Evolutionary conservation across 2,797 vertebrate genomes (phyloP), one percentile per base, ranked within the genome.

Genomic region (Alfaro cultratus): DNA sequence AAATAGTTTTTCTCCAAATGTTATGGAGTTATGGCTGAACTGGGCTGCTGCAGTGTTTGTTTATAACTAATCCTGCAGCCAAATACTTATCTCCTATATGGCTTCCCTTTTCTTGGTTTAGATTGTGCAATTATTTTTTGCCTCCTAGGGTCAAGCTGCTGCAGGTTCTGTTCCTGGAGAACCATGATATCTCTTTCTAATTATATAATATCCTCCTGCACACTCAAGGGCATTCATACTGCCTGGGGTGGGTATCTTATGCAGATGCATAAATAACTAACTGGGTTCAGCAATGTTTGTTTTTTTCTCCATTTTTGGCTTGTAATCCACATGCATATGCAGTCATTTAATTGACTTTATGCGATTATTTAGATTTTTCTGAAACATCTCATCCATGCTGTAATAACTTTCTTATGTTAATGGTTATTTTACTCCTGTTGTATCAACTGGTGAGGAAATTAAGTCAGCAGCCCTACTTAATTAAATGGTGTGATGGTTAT

Each of bases 21-120:
- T 79, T 75, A 81, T 68, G 64, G 53, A 86, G 86, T 84, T 85
- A 67, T 81, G 77, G 82, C 79, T 5, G 83, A 80, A 81, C 34
- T 45, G 85, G 73, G 81, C 85, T 83, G 82, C 83, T 87, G 89
- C 86, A 82, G 62, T 72, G 43, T 84, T 86, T 84, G 70, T 79
- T 83, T 82, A 76, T 86, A 80, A 88, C 90, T 85, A 82, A 80
- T 89, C 79, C 79, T 88, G 67, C 88, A 81, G 81, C 82, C 84
- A 87, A 92, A 86, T 81, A 81, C 87, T 91, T 88, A 92, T 91
- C 90, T 85, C 72, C 51, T 80, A 89, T 91, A 94, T 93, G 80
- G 83, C 78, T 87, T 79, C 62, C 57, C 68, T 67, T 55, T 75
- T 82, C 67, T 80, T 77, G 81, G 72, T 81, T 45, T 72, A 31